Conservation (phyloP, 2,113 vertebrate genomes). For the Cottus gobio region DNA sequence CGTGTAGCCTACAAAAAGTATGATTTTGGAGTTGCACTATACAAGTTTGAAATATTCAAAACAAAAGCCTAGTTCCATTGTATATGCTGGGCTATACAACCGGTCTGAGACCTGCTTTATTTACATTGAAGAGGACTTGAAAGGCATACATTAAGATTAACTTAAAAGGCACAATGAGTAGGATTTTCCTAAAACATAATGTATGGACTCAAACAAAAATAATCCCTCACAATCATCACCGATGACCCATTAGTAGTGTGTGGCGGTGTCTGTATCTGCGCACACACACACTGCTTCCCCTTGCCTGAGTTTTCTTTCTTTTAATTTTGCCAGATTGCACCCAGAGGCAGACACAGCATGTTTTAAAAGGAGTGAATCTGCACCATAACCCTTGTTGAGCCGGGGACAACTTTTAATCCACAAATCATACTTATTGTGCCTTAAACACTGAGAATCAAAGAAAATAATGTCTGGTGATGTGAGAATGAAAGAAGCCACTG, state of each 20-base stretch:
- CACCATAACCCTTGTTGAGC: background rate
- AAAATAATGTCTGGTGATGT: conserved; percentile 22
- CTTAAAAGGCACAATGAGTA: conserved; percentile 20
- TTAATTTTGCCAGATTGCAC: background rate
- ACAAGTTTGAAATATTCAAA: conserved; percentile 41
- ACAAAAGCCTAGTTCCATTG: conserved; percentile 46
- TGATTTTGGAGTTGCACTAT: conserved; percentile 49
- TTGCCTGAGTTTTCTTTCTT: background rate
- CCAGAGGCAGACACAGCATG: background rate
- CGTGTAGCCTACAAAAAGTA: conserved; percentile 53
- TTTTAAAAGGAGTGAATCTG: background rate
- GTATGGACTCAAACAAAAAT: background rate
- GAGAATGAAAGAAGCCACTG: conserved; percentile 5
- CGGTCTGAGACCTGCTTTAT: conserved; percentile 61
- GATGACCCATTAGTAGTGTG: background rate
- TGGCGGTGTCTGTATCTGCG: background rate
- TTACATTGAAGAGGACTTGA: conserved; percentile 49
- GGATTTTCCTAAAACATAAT: background rate
- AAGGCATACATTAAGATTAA: conserved; percentile 27
- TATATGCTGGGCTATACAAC: conserved; percentile 51
- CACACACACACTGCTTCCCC: background rate
- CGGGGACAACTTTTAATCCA: background rate
- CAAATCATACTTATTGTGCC: background rate
- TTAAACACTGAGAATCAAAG: conserved; percentile 3
- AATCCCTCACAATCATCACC: background rate